phyloP scores from a whole-genome alignment of 2,113 vertebrate species.

The Baryphthengus martii region DNA sequence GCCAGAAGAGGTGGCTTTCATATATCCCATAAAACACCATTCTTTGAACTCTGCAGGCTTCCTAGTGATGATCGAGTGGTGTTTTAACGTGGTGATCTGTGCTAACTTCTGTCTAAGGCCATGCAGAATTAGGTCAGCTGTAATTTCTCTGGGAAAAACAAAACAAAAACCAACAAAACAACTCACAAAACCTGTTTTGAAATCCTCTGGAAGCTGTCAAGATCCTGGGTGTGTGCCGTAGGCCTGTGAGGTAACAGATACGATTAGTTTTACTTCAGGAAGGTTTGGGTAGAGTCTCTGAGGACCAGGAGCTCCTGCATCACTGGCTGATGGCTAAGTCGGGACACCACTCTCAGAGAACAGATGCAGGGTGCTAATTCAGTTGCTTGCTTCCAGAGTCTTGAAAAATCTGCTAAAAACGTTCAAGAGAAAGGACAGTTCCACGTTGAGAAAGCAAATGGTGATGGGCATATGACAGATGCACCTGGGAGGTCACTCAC shows the following conservation, averaged over 20 bases:
- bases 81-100: neutral
- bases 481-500: neutral
- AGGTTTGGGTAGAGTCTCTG: neutral
- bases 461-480: neutral
- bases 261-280: neutral
- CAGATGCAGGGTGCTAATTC: neutral
- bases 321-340: neutral
- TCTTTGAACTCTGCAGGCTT: neutral
- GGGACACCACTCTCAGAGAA: neutral
- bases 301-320: neutral
- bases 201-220: neutral
- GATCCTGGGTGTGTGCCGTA: neutral
- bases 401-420: neutral
- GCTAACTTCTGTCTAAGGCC: neutral
- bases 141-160: neutral
- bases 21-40: neutral
- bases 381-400: neutral
- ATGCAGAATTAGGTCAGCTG: neutral
- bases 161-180: neutral
- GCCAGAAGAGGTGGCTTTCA: neutral
- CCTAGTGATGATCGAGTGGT: neutral
- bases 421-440: neutral
- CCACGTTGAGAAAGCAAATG: fast-evolving
- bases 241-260: fast-evolving
- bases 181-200: neutral